Percentiles rank a stretch among this genome's conserved stretches.
Conservation (phyloP, 2,888 invertebrate genomes). For the Allolobophora icterica region DNA sequence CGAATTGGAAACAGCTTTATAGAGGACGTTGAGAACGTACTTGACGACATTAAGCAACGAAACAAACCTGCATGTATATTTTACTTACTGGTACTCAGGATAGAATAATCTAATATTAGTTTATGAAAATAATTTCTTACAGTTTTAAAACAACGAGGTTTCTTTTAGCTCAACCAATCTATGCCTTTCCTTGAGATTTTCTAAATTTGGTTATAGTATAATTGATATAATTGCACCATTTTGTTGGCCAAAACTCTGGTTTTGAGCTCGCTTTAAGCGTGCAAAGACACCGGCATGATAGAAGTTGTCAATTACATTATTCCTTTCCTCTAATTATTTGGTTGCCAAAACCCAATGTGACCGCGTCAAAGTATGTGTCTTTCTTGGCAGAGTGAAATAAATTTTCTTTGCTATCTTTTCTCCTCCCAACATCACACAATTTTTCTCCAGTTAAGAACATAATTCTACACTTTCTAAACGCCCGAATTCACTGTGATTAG, state of each 20-base stretch:
- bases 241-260: too few relatives aligned
- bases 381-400: too few relatives aligned
- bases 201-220: not conserved
- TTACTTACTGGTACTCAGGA: not conserved
- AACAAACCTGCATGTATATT: slow-evolving; percentile 1
- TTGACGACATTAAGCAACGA: not conserved
- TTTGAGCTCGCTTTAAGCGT: not conserved
- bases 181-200: not conserved
- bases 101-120: not conserved
- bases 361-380: too few relatives aligned
- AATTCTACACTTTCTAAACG: too few relatives aligned
- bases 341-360: too few relatives aligned
- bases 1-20: not conserved
- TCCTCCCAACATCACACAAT: too few relatives aligned
- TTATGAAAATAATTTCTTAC: not conserved
- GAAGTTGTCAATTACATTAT: too few relatives aligned
- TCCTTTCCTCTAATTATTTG: too few relatives aligned
- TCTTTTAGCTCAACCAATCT: not conserved
- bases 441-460: too few relatives aligned
- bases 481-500: too few relatives aligned
- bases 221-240: not conserved
- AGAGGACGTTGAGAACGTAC: not conserved
- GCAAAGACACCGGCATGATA: not conserved
- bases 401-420: too few relatives aligned
- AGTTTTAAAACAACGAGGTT: too few relatives aligned